Base-by-base conservation (phyloP, 2,888 invertebrate genomes). In the Watsonalla binaria region DNA sequence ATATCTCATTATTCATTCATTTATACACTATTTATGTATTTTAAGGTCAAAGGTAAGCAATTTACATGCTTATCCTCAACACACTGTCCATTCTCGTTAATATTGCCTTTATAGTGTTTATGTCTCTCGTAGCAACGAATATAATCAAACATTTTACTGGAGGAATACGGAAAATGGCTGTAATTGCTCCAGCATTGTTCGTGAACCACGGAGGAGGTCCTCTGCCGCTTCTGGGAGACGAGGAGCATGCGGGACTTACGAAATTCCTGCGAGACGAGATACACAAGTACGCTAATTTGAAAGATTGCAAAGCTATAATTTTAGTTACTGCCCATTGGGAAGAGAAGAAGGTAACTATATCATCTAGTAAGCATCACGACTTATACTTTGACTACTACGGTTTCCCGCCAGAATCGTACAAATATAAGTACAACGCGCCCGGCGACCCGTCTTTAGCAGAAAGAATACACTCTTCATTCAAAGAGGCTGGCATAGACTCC, bases 141-240 rank as follows among this genome's bases (percentile, higher is more conserved):
- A 80, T 90, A 60, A 70, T 90, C 57, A 74, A 82, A 54, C 76
- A 84, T 62, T 86, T 90, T 53, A 77, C 78, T 60, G 72, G 80
- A 59, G 67, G 71, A 60, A 69, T 72, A 53, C 72, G 69, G 56
- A 88, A 77, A 71, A 90, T 89, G 87, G 76, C 73, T 65, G 60
- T 78, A 5, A 45, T 88, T n/a, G 90, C 89, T 49, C 90, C 90
- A 48, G 85, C 90, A 9, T 50, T 90, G 37, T 90, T 90, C 53
- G 88, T 90, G 1, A 90, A 90, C 60, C 90, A 90, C 54, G 90
- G 90, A 9, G 90, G 90, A 57, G 90, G 90, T 5, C 90, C 90
- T 0, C 50, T 89, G 61, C 90, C 90, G 5, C 73, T 90, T 6
- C 68, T 90, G 47, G 86, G 86, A 9, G 90, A 90, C 60, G 77